A percentile compares a stretch with the other conserved stretches of the same genome.
phyloP scores from a whole-genome alignment of 2,113 vertebrate genomes.

The Salvelinus fontinalis region DNA sequence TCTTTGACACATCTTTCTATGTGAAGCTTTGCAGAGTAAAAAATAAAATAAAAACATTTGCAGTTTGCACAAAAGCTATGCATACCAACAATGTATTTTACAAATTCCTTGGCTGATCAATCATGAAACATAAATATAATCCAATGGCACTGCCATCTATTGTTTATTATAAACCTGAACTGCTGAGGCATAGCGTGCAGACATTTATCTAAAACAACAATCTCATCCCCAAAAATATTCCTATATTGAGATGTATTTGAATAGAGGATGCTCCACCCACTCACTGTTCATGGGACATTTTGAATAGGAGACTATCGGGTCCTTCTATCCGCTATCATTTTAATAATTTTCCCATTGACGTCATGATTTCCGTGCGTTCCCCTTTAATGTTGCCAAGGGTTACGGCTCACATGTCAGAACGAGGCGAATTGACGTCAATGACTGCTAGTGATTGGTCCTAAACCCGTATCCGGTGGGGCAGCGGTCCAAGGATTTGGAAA shows the following conservation, averaged over 20 bases:
- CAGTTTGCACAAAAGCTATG: no score
- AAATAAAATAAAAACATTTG: no score
- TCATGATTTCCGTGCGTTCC: constrained; percentile 55
- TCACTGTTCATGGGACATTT: neutral
- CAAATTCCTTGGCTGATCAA: no score
- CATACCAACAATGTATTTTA: no score
- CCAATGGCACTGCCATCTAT: no score
- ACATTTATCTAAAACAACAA: no score
- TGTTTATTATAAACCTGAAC: no score
- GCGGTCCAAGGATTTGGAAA: constrained; percentile 67
- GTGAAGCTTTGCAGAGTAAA: neutral
- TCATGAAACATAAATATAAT: no score
- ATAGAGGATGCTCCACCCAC: no score
- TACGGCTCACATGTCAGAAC: constrained; percentile 82
- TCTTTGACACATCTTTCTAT: neutral
- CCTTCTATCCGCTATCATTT: constrained; percentile 17
- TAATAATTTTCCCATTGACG: constrained; percentile 48
- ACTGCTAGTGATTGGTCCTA: constrained; percentile 77
- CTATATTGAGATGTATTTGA: no score
- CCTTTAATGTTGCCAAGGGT: constrained; percentile 89
- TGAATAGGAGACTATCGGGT: neutral
- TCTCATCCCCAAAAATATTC: no score
- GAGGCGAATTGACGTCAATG: constrained; percentile 90
- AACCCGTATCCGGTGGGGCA: constrained; percentile 86
- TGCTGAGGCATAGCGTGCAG: no score